Conservation (phyloP, 2,113 vertebrate genomes). For the Tinamus guttatus region DNA sequence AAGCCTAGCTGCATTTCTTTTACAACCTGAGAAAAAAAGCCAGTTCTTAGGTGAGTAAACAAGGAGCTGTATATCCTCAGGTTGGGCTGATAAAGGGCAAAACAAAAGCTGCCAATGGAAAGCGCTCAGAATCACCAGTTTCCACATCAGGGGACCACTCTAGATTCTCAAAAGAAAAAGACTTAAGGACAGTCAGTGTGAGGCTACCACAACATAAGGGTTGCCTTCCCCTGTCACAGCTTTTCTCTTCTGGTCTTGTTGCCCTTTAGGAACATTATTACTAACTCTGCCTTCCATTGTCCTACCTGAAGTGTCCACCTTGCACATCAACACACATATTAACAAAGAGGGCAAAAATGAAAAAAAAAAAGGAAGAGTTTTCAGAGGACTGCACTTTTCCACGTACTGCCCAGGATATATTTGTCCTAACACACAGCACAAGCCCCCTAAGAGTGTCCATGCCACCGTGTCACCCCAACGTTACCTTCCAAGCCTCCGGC, state of each 20-base stretch:
- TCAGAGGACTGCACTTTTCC: not conserved
- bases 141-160: not conserved
- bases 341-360: not conserved
- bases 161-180: not conserved
- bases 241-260: not conserved
- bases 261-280: not conserved
- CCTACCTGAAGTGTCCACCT: not conserved
- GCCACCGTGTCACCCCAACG: not conserved
- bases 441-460: rapidly evolving
- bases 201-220: not conserved
- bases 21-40: not conserved
- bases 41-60: not conserved
- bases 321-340: not conserved
- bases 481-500: conserved; percentile 86
- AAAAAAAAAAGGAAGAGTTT: not conserved
- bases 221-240: not conserved
- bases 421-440: not conserved
- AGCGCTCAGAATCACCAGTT: not conserved
- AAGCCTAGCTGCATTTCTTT: not conserved
- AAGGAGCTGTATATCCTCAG: not conserved
- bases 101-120: not conserved
- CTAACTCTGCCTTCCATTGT: not conserved
- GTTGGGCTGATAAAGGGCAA: not conserved
- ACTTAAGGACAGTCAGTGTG: not conserved
- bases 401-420: not conserved